A percentile compares a stretch with the other conserved stretches of the same genome.
phyloP scores from a whole-genome alignment of 35 echinoderm and acorn worm species.

The Strongylocentrotus purpuratus region DNA sequence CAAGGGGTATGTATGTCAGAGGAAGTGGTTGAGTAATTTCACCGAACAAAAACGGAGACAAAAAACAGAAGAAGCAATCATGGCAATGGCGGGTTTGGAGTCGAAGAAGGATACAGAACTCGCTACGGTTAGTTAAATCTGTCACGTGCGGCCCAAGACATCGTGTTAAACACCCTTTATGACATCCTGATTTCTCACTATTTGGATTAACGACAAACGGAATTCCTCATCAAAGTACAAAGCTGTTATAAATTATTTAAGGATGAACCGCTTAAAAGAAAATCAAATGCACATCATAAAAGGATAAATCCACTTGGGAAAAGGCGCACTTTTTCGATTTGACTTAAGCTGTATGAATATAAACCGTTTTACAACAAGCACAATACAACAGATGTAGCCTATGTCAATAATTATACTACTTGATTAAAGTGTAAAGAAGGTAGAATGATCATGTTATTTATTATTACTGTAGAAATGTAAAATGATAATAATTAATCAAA shows the following conservation, averaged over 20 bases:
- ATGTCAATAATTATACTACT: not conserved
- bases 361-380: not conserved
- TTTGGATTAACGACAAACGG: not conserved
- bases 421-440: too few relatives aligned
- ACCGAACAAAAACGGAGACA: not conserved
- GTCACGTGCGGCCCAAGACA: not conserved
- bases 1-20: not conserved
- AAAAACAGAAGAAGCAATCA: not conserved
- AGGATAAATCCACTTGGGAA: not conserved
- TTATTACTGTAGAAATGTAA: too few relatives aligned
- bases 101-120: not conserved
- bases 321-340: not conserved
- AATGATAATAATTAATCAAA: too few relatives aligned
- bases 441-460: too few relatives aligned
- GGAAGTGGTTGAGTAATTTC: not conserved
- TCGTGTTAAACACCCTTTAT: not conserved
- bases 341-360: too few relatives aligned
- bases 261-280: not conserved
- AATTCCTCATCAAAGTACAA: not conserved
- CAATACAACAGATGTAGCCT: not conserved
- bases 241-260: too few relatives aligned
- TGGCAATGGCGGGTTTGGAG: not conserved
- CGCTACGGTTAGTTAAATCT: not conserved
- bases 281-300: not conserved
- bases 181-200: not conserved